Base-by-base conservation (phyloP, 2,888 invertebrate species). In the Cryptophagus acutangulus region DNA sequence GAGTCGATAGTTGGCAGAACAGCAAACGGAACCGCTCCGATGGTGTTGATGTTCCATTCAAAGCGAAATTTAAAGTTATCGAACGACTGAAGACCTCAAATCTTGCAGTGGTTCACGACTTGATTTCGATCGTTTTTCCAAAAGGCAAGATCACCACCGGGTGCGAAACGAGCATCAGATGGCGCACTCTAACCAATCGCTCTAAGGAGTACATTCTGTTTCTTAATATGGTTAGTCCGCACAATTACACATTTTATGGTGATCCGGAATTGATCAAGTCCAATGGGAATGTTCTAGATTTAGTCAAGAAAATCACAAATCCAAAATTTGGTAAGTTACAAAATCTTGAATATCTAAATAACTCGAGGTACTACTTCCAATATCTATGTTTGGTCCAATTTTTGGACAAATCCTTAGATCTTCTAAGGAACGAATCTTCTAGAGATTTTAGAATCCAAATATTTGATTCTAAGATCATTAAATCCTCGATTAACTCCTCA, bases 1-100 rank as follows among this genome's bases (percentile, higher is more conserved):
- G 77, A 59, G 80, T 78, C 42, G 63, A 77, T 48, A 80, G 81
- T 51, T n/a, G n/a, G n/a, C 77, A 78, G 74, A 77, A 78, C 52
- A 33, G 33, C 35, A 45, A 40, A 43, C 43, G 33, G 69, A n/a
- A n/a, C n/a, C n/a, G n/a, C n/a, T n/a, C n/a, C n/a, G n/a, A n/a
- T n/a, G 34, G 29, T 35, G 37, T 14, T 40, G 44, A 12, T 52
- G 36, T 41, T 34, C 18, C 10, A 71, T 35, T n/a, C n/a, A 73
- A 74, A 35, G 69, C 72, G 39, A 77, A 76, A 57, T 82, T 80
- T 67, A 76, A 77, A 48, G 81, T 79, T 52, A 78, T 81, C 44
- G 80, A 83, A 66, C 78, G 77, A 63, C 77, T 75, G 65, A 83
- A 83, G 65, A 76, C 75, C 59, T 69, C 47, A 70, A 71, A 29